Evolutionary conservation across 2,888 invertebrate species (phyloP), one percentile per base, ranked within the genome.

Genomic region (Acheta domesticus): DNA sequence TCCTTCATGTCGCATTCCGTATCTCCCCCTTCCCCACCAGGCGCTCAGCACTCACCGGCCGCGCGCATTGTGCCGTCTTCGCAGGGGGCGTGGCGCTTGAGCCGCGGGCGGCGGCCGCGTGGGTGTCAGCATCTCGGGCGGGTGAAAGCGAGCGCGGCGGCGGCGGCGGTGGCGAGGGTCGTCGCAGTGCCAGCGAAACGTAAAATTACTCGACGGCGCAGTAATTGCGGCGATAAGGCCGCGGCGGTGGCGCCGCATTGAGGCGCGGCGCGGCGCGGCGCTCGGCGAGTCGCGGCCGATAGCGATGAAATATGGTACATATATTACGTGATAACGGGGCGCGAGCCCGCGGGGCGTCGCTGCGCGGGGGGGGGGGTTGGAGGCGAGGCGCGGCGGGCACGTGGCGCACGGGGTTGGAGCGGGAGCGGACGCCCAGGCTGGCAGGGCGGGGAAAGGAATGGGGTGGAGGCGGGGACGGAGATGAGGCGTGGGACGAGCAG

Each of bases 241-340:
- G n/a, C 62, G 62, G 62, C 14, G 62, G 62, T 12, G 62, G 62
- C 62, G 62, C 62, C 16, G 62, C 62, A n/a, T 14, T n/a, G 62
- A 36, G 62, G n/a, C 62, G 62, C 62, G n/a, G n/a, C 16, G 62
- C 62, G 62, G 11, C 62, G 62, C 62, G 62, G 16, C 62, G 62
- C n/a, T n/a, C 4, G 12, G 62, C 62, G 16, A 62, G 62, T n/a
- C 62, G 36, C 36, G 14, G 62, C 62, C 14, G 62, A 62, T 62
- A 62, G 62, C 62, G 62, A 62, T 62, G 62, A 62, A 62, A 62
- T 62, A 62, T 62, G 62, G 62, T 62, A 62, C 62, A 62, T 62
- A 62, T 62, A 62, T 62, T 62, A 62, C n/a, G 62, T 62, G 62
- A 62, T 62, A 62, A 62, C 62, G 62, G 62, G 16, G n/a, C n/a